phyloP scores from a whole-genome alignment of 2,113 vertebrate species.

The Platycercus adscitus region DNA sequence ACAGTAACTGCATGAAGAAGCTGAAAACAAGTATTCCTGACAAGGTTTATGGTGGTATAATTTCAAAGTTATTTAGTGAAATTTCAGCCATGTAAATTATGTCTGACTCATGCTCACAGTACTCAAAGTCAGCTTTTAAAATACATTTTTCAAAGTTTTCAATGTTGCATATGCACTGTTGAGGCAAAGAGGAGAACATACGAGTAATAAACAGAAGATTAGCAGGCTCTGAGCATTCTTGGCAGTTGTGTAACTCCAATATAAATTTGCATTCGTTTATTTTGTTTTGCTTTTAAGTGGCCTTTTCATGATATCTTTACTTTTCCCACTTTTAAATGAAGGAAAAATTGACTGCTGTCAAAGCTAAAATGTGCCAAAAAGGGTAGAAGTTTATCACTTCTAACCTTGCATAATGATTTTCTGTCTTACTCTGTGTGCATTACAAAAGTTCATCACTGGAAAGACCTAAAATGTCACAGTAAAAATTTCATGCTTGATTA shows the following conservation, averaged over 20 bases:
- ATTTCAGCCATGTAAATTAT: conserved; percentile 30
- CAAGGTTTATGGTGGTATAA: neutral
- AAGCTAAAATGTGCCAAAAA: neutral
- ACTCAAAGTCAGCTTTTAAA: conserved; percentile 16
- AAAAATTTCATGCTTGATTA: neutral
- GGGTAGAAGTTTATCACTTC: conserved; percentile 12
- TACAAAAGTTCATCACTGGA: neutral
- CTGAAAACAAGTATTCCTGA: conserved; percentile 2
- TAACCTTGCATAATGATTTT: conserved; percentile 13
- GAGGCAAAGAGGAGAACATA: conserved; percentile 12
- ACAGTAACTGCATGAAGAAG: neutral
- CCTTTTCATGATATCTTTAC: neutral
- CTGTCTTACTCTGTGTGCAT: neutral
- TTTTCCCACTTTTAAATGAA: conserved; percentile 19
- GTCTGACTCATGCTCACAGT: conserved; percentile 30
- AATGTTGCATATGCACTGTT: neutral
- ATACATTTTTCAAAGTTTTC: neutral
- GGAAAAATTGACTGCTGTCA: neutral
- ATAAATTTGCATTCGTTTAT: conserved; percentile 11
- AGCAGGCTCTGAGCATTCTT: neutral
- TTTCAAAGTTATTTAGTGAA: neutral
- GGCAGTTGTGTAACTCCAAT: neutral
- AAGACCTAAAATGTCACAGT: neutral
- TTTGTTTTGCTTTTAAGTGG: conserved; percentile 41
- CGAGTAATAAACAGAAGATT: neutral